Percentiles rank a stretch among this genome's conserved stretches.
phyloP scores from a whole-genome alignment of 1,140 invertebrate species.

The Charaxes varanes region DNA sequence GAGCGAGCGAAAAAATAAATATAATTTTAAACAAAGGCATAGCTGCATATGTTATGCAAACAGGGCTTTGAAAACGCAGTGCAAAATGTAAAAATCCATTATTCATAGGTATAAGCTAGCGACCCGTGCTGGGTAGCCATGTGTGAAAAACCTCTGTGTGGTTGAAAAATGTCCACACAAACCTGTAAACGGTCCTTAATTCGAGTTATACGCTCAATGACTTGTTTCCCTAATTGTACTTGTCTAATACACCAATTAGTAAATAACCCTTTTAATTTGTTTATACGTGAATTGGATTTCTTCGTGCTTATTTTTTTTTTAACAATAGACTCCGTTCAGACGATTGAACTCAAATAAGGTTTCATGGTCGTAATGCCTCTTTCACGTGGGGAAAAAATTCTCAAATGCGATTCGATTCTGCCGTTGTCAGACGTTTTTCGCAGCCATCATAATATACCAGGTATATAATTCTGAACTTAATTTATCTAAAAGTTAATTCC shows the following conservation, averaged over 20 bases:
- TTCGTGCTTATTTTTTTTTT: conserved; percentile 21
- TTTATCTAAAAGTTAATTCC: no score
- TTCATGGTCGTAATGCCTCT: no score
- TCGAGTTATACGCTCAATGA: conserved; percentile 65
- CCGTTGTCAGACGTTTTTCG: no score
- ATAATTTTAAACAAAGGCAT: no score
- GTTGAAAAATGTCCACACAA: conserved; percentile 33
- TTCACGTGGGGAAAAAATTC: no score
- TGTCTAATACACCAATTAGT: conserved; percentile 59
- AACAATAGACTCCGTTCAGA: conserved; percentile 44
- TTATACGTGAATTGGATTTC: conserved; percentile 42
- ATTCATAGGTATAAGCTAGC: conserved; percentile 27
- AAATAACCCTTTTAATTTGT: conserved; percentile 60
- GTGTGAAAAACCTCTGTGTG: conserved; percentile 55
- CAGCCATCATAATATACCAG: no score
- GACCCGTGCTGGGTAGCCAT: conserved; percentile 47
- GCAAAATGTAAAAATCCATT: conserved; percentile 20
- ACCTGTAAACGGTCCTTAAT: conserved; percentile 65
- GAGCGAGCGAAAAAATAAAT: no score
- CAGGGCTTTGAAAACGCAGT: conserved; percentile 18
- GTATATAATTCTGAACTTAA: no score
- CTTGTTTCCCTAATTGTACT: conserved; percentile 59
- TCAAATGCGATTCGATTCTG: no score
- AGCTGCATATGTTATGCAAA: conserved; percentile 12
- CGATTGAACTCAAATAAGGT: conserved; percentile 37